Evolutionary conservation across 1,140 invertebrate species (phyloP), one percentile per base, ranked within the genome.

Genomic region (Solenopsis fugax): DNA sequence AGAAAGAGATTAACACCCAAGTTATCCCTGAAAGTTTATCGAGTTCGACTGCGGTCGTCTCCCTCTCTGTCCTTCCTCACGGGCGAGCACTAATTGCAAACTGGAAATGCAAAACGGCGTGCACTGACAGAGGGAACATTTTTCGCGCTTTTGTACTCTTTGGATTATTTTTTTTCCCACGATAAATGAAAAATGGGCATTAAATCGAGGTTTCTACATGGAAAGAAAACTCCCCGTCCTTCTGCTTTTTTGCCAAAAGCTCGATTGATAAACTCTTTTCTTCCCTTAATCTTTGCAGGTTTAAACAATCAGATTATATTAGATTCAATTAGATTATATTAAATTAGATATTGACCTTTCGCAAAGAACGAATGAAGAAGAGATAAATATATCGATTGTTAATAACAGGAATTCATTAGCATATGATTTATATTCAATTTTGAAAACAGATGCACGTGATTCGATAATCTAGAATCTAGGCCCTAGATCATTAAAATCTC

Each of bases 11-110:
- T 71, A 48, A 62, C 16, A 78, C 12, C 41, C 75, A 62, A 78
- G 69, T 90, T 89, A 87, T 86, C 88, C 88, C 88, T 89, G 88
- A 90, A 82, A 89, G 85, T 89, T 89, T 77, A 87, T 77, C 86
- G 84, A 85, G 60, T 64, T 87, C 87, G 24, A 7, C 6, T 56
- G 60, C 82, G 69, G 24, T 34, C 64, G 37, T 89, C 75, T 87
- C 71, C 50, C 41, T 72, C 50, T 84, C 73, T 29, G 58, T 77
- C 65, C 62, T 77, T 69, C 54, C 81, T 77, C 37, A 67, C 84
- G 50, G 37, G 4, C 10, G 41, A 56, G 7, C 9, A 0, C 7
- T 71, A 58, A 81, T 81, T 72, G 65, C 78, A 71, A 81, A 81
- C 65, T 24, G 65, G 64, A 69, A 69, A 80, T 54, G 34, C 18